Percentiles rank a stretch among this genome's conserved stretches.
phyloP scores from a whole-genome alignment of 2,113 vertebrate genomes.

The Aspidoscelis tigris region DNA sequence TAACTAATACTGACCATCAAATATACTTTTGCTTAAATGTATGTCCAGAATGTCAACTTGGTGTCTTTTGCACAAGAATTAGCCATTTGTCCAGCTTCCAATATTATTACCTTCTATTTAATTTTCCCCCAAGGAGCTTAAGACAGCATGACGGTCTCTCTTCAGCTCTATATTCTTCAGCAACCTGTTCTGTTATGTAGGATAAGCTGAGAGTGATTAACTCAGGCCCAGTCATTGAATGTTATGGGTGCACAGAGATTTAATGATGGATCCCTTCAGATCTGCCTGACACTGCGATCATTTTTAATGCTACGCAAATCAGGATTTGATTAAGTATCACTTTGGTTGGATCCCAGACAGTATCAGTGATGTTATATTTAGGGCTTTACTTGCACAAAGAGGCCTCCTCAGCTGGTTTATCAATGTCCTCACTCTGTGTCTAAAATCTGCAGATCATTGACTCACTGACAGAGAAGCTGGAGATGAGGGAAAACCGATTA shows the following conservation, averaged over 20 bases:
- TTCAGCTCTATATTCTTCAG: background rate
- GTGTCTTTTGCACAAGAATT: background rate
- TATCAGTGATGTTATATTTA: background rate
- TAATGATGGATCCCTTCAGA: background rate
- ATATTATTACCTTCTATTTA: background rate
- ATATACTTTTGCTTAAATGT: background rate
- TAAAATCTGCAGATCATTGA: conserved; percentile 83
- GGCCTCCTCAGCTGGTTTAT: conserved; percentile 24
- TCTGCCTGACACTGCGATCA: background rate
- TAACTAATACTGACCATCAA: background rate
- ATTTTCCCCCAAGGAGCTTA: background rate
- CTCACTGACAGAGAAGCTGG: conserved; percentile 89
- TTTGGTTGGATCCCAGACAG: background rate
- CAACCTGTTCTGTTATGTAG: background rate
- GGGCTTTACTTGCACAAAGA: background rate
- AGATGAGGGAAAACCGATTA: conserved; percentile 94
- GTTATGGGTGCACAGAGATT: background rate
- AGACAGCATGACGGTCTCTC: background rate
- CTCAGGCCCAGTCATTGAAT: background rate
- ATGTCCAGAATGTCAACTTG: background rate
- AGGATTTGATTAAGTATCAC: background rate
- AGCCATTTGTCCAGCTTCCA: no score
- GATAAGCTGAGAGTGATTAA: background rate
- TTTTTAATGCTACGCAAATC: background rate
- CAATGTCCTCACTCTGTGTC: conserved; percentile 55